phyloP scores from a whole-genome alignment of 2,797 vertebrate species.

The Etheostoma perlongum region DNA sequence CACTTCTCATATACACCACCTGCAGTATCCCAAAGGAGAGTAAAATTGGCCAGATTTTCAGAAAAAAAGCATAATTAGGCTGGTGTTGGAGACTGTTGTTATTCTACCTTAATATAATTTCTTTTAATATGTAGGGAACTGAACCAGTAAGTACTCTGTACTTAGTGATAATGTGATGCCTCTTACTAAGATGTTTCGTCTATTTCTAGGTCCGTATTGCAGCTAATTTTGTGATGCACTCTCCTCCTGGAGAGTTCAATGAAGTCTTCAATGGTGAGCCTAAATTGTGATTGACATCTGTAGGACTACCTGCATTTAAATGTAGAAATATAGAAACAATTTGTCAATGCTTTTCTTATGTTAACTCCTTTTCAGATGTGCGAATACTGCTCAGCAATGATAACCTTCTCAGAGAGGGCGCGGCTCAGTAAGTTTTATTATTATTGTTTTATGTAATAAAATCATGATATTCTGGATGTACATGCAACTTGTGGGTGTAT shows the following conservation, averaged over 20 bases:
- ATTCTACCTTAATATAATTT: neutral
- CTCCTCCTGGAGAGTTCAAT: constrained; percentile 97
- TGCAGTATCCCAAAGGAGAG: neutral
- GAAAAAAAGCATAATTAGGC: neutral
- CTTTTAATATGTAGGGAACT: neutral
- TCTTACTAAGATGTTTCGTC: constrained; percentile 22
- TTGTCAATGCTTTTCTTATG: neutral
- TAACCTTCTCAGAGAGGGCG: constrained; percentile 94
- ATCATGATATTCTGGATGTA: neutral
- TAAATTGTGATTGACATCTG: constrained; percentile 9
- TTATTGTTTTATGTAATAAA: neutral
- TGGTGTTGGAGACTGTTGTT: neutral
- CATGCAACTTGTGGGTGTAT: neutral
- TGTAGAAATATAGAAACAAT: neutral
- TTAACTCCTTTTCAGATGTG: constrained; percentile 86
- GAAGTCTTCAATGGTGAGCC: constrained; percentile 97
- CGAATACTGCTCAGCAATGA: constrained; percentile 95
- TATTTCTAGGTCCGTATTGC: constrained; percentile 91
- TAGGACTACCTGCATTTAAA: neutral
- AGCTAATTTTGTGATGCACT: constrained; percentile 94
- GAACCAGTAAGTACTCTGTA: neutral
- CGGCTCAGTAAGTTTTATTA: constrained; percentile 88
- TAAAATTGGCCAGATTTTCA: neutral
- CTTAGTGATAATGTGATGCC: neutral
- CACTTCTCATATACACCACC: neutral